phyloP scores from a whole-genome alignment of 2,113 vertebrate species.

The Hypomesus transpacificus region DNA sequence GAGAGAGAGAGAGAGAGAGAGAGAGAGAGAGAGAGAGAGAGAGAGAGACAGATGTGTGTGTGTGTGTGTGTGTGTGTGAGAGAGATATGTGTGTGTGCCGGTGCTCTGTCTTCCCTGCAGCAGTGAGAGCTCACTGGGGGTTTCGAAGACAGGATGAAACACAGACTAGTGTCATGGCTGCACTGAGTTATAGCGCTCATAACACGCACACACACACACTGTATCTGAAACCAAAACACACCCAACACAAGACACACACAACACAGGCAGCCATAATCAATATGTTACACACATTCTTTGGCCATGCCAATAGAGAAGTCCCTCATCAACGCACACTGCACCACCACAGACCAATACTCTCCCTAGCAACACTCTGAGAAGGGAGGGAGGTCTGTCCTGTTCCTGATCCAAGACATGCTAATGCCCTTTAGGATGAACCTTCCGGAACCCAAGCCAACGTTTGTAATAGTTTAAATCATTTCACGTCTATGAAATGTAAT shows the following conservation, averaged over 20 bases:
- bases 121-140: constrained; percentile 72
- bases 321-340: constrained; percentile 4
- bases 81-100: constrained; percentile 33
- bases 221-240: constrained; percentile 16
- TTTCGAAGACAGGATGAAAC: constrained; percentile 71
- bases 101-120: constrained; percentile 65
- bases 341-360: background rate
- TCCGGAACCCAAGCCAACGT: too few species aligned
- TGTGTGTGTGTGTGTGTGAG: constrained; percentile 20
- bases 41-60: constrained; percentile 23
- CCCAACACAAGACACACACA: constrained; percentile 1
- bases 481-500: too few species aligned
- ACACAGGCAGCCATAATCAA: constrained; percentile 7
- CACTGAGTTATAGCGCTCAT: constrained; percentile 77
- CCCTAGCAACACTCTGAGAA: background rate
- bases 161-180: constrained; percentile 65
- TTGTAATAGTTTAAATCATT: too few species aligned
- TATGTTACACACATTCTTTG: background rate
- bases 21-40: background rate
- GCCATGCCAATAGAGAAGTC: constrained; percentile 13
- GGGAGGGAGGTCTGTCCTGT: background rate
- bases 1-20: background rate
- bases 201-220: constrained; percentile 57
- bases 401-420: background rate
- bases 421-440: too few species aligned